These are phyloP conservation scores for Leucoma salicis DNA, from an alignment of 2,888 invertebrate genomes.

Conservation along the genomic window DNA sequence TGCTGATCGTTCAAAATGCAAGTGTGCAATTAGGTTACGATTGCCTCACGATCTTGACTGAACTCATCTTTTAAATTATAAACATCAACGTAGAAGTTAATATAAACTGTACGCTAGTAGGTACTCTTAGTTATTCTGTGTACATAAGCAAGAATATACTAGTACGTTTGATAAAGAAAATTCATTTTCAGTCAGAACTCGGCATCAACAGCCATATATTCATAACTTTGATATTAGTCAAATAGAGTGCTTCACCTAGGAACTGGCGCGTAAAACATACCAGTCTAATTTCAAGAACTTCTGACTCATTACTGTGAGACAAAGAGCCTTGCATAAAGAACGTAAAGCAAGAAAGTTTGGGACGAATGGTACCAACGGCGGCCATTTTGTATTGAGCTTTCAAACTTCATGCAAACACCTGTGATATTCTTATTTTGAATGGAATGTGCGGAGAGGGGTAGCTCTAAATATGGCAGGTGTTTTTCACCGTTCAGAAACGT, in stretches of 20 bases:
- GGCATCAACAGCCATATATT: slow-evolving; percentile 29
- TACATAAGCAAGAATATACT: too few relatives aligned
- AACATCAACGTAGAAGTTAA: too few relatives aligned
- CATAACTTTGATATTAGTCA: slow-evolving; percentile 51
- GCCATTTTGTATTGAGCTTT: slow-evolving; percentile 29
- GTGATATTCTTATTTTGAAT: background rate
- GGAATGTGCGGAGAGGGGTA: slow-evolving; percentile 9
- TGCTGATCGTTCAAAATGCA: too few relatives aligned
- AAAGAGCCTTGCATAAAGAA: slow-evolving; percentile 53
- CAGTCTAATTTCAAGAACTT: slow-evolving; percentile 52
- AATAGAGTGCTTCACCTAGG: slow-evolving; percentile 31
- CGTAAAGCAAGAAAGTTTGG: slow-evolving; percentile 52
- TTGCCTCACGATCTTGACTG: too few relatives aligned
- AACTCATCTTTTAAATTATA: too few relatives aligned
- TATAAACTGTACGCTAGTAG: too few relatives aligned
- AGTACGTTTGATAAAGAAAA: too few relatives aligned
- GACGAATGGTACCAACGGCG: slow-evolving; percentile 31
- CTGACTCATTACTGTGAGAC: slow-evolving; percentile 60
- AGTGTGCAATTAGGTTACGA: too few relatives aligned
- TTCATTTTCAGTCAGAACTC: slow-evolving; percentile 25
- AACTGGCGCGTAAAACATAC: slow-evolving; percentile 21
- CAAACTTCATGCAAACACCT: background rate
- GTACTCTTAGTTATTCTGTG: too few relatives aligned
- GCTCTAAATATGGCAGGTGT: slow-evolving; percentile 20
- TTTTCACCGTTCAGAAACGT: slow-evolving; percentile 33